phyloP scores from a whole-genome alignment of 2,888 invertebrate species.

The Tetragonula carbonaria region DNA sequence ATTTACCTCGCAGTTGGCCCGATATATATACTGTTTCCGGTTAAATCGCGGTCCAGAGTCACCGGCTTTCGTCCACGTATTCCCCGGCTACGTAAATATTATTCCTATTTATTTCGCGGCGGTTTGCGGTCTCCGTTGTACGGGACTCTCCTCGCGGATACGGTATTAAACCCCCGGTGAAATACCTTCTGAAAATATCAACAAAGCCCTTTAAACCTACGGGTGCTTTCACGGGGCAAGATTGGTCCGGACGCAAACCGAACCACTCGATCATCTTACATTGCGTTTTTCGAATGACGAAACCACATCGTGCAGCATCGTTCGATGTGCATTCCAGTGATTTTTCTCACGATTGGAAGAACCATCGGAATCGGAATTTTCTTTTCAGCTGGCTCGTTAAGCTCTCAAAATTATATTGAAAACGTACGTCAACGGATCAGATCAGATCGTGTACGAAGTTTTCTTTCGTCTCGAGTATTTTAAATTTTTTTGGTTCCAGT shows the following conservation, averaged over 20 bases:
- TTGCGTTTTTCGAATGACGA: too few relatives aligned
- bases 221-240: neutral
- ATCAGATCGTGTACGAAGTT: too few relatives aligned
- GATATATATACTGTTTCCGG: conserved; percentile 30
- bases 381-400: neutral
- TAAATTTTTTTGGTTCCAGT: too few relatives aligned
- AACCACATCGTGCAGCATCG: neutral
- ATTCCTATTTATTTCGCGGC: conserved; percentile 39
- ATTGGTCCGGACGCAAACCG: too few relatives aligned
- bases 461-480: too few relatives aligned
- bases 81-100: conserved; percentile 47
- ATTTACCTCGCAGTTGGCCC: conserved; percentile 37
- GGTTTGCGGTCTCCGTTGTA: neutral
- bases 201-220: neutral
- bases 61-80: conserved; percentile 27
- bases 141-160: conserved; percentile 10
- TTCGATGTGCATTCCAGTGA: neutral
- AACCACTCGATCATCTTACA: too few relatives aligned
- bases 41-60: conserved; percentile 37
- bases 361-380: too few relatives aligned
- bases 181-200: conserved; percentile 35
- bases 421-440: too few relatives aligned
- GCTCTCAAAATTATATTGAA: too few relatives aligned
- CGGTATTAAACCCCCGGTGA: conserved; percentile 27
- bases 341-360: neutral